Conservation (phyloP, 2,888 invertebrate genomes). For the Cephonodes hylas region DNA sequence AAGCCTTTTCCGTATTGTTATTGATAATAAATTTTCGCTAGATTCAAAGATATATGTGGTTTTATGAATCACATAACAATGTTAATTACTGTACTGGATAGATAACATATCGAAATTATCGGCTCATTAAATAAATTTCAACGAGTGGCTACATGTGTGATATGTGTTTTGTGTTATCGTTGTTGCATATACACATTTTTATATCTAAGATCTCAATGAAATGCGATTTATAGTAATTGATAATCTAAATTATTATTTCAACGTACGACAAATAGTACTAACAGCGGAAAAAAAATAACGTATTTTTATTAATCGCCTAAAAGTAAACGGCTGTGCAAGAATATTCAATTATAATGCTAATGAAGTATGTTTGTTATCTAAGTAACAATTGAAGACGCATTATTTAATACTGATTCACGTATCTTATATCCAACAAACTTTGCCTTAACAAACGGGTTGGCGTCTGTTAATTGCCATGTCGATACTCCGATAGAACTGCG, state of each 20-base stretch:
- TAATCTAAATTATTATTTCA: too few species aligned
- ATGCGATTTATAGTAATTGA: too few species aligned
- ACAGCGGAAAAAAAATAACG: too few species aligned
- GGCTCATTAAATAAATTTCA: not conserved
- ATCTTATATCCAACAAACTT: too few species aligned
- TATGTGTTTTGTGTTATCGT: not conserved
- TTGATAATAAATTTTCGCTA: not conserved
- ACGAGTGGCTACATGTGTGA: not conserved
- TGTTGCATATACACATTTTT: not conserved
- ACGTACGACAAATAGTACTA: too few species aligned
- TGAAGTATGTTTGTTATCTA: too few species aligned
- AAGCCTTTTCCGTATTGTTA: not conserved
- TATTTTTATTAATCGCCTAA: too few species aligned
- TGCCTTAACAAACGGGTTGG: conserved; percentile 28
- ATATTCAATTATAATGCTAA: too few species aligned
- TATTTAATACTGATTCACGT: too few species aligned
- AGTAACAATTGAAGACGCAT: too few species aligned
- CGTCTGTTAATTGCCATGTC: conserved; percentile 51
- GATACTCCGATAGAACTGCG: conserved; percentile 41
- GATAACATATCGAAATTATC: not conserved
- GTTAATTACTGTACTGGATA: not conserved
- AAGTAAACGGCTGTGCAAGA: too few species aligned
- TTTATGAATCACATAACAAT: not conserved
- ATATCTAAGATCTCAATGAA: not conserved
- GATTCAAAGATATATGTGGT: not conserved